Evolutionary conservation across 1,140 invertebrate genomes (phyloP).

Genomic region (Panagrolaimus sp.): DNA sequence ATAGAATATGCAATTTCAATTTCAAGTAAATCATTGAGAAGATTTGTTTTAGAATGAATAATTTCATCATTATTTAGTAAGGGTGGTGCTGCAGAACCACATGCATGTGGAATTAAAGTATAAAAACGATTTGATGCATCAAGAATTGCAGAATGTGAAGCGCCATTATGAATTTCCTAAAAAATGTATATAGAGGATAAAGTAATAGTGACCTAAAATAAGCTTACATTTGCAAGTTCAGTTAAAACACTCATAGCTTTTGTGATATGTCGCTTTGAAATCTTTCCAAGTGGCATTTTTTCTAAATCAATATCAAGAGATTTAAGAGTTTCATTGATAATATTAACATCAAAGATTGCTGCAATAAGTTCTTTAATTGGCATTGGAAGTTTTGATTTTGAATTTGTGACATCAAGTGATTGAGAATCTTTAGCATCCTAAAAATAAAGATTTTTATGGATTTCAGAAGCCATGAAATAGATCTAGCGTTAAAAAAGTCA

Average conservation of each 20-base stretch:
- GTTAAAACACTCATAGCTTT: slow-evolving; percentile 30
- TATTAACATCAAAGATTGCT: slow-evolving; percentile 69
- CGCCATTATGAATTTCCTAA: slow-evolving; percentile 58
- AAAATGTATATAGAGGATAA: neutral
- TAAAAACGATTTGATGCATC: slow-evolving; percentile 86
- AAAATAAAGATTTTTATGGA: too few species aligned
- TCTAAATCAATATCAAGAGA: slow-evolving; percentile 69
- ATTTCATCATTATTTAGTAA: slow-evolving; percentile 65
- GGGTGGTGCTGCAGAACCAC: slow-evolving; percentile 39
- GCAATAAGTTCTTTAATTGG: slow-evolving; percentile 34
- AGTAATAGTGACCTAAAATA: neutral
- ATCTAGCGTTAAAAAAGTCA: neutral
- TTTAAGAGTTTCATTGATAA: slow-evolving; percentile 59
- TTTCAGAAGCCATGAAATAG: too few species aligned
- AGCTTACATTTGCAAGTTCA: slow-evolving; percentile 27
- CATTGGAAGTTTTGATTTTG: slow-evolving; percentile 27
- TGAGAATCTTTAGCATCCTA: slow-evolving; percentile 62
- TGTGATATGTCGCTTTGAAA: slow-evolving; percentile 27
- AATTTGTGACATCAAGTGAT: slow-evolving; percentile 61
- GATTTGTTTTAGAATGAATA: slow-evolving; percentile 31
- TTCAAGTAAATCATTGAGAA: slow-evolving; percentile 38
- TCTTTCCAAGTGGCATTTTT: slow-evolving; percentile 37
- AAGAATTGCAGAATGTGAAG: slow-evolving; percentile 62
- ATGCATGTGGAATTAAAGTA: slow-evolving; percentile 62
- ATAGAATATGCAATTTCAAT: slow-evolving; percentile 71